Conservation (phyloP, 1,140 invertebrate genomes). For the Goniozus legneri region DNA sequence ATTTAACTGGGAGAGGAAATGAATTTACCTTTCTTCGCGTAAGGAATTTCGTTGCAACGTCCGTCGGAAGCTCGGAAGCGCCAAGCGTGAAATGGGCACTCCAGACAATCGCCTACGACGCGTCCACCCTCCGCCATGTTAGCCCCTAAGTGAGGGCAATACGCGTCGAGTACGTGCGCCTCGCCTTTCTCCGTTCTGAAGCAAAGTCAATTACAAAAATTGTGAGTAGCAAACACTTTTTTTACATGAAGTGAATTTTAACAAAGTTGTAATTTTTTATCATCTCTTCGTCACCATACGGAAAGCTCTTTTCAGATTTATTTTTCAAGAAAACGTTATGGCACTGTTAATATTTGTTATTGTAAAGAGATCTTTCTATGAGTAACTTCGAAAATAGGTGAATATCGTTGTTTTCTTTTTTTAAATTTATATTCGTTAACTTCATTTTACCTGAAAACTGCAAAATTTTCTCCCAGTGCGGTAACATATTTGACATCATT, state of each 20-base stretch:
- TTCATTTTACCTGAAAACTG: constrained; percentile 64
- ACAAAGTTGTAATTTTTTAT: background rate
- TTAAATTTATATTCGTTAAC: background rate
- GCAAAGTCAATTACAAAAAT: too few species aligned
- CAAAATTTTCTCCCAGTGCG: constrained; percentile 73
- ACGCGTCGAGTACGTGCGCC: constrained; percentile 75
- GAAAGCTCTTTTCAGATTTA: background rate
- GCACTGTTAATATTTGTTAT: too few species aligned
- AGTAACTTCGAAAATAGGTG: too few species aligned
- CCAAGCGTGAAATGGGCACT: constrained; percentile 90
- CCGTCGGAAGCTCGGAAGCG: constrained; percentile 72
- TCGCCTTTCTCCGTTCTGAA: constrained; percentile 56
- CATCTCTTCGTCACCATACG: background rate
- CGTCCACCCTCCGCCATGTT: constrained; percentile 75
- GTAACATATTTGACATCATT: constrained; percentile 64
- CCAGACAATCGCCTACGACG: constrained; percentile 72
- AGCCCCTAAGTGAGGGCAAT: constrained; percentile 87
- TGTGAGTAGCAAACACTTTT: too few species aligned
- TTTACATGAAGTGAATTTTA: too few species aligned
- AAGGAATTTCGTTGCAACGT: constrained; percentile 68
- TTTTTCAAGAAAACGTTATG: too few species aligned
- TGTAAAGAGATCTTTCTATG: too few species aligned
- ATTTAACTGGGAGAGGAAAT: too few species aligned
- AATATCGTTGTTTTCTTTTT: too few species aligned
- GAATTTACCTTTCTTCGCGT: constrained; percentile 56